Evolutionary conservation across 1,140 invertebrate genomes (phyloP), one percentile per base, ranked within the genome.

Genomic region (Drosophila nannoptera): DNA sequence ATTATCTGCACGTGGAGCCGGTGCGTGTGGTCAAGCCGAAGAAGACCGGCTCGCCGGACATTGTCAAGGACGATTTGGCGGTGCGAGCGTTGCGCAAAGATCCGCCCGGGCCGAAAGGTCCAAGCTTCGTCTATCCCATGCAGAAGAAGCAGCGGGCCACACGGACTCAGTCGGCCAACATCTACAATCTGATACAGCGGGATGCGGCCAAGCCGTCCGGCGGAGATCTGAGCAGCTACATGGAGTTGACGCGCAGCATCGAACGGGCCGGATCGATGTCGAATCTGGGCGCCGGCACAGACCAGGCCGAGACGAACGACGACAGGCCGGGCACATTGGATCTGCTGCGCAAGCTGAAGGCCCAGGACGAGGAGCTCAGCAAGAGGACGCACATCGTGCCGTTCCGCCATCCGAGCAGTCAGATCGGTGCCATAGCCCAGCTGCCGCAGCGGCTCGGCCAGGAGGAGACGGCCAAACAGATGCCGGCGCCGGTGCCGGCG

Each of bases 51-150:
- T 78, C 87, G 0, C 96, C 96, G 0, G 95, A 97, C 88, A 88
- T 96, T 9, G 93, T 97, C 5, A 93, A 94, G 68, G 96, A 97
- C 88, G 96, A 97, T 90, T 90, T 97, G 77, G 96, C 96, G 1
- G 97, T 94, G 83, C 90, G 96, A 77, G 94, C 93, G 75, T 90
- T 97, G 5, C 91, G 96, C 16, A 97, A 97, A 90, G 96, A 97
- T 90, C 90, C 91, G 53, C 80, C 77, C 0, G 77, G 83, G 1
- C 71, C 70, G 16, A 69, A 88, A n/a, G n/a, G 62, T 56, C 82
- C 32, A 76, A 76, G 58, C 22, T 83, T 73, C 8, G 46, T 71
- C 3, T 88, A 81, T 66, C 87, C 88, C 14, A 73, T 88, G 72
- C 75, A 90, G 5, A 93, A 92, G 81, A 96, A 95, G 88, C 94